Conservation (phyloP, 2,888 invertebrate species). For the Caenorhabditis afra region DNA sequence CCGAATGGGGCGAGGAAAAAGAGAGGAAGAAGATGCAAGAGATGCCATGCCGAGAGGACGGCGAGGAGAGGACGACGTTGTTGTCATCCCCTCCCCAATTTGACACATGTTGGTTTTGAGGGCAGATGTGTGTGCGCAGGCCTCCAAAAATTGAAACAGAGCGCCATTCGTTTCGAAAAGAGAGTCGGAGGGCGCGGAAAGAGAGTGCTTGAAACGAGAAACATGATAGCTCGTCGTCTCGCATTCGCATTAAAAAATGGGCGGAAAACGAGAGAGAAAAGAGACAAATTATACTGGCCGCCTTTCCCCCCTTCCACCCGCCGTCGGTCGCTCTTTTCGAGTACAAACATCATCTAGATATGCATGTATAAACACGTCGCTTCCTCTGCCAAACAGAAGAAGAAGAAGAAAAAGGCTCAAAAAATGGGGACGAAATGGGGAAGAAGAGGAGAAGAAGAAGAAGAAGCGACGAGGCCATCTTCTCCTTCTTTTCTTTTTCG, state of each 20-base stretch:
- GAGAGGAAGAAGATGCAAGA: constrained; percentile 33
- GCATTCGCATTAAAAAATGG: constrained; percentile 19
- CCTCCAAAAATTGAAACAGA: constrained; percentile 19
- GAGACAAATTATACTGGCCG: constrained; percentile 38
- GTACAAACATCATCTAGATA: constrained; percentile 43
- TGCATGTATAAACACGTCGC: constrained; percentile 48
- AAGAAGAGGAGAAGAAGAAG: neutral
- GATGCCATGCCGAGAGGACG: constrained; percentile 29
- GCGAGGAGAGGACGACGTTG: neutral
- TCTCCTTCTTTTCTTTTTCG: constrained; percentile 20
- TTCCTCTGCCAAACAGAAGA: too few species aligned
- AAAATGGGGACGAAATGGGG: constrained; percentile 6
- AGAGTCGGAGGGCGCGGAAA: constrained; percentile 9
- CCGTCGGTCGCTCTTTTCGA: constrained; percentile 5
- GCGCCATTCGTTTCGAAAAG: neutral
- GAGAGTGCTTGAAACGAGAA: constrained; percentile 17
- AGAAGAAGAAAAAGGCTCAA: constrained; percentile 12
- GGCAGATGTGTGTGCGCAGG: constrained; percentile 32
- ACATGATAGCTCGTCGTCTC: constrained; percentile 6
- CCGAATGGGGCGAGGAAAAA: constrained; percentile 32
- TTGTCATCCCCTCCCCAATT: constrained; percentile 42
- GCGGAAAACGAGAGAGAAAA: constrained; percentile 12
- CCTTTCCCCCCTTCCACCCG: neutral
- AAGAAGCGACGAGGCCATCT: neutral
- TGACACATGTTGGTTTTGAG: constrained; percentile 54